phyloP scores from a whole-genome alignment of 2,888 invertebrate genomes.

The Drosophila maculinotata region DNA sequence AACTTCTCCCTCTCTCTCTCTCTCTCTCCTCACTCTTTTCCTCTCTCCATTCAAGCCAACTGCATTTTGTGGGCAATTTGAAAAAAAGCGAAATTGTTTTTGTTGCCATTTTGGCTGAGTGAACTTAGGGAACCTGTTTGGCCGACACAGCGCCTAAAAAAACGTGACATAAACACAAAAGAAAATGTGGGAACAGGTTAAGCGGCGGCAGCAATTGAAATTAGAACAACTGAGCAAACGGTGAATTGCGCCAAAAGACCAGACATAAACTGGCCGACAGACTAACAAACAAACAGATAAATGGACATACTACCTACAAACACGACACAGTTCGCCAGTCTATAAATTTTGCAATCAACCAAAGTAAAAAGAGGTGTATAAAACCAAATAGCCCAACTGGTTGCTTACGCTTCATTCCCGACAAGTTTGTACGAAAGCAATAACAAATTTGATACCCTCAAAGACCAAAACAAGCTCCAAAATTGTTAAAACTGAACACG shows the following conservation, averaged over 20 bases:
- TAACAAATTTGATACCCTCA: slow-evolving; percentile 21
- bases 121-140: slow-evolving; percentile 63
- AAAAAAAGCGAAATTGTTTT: slow-evolving; percentile 69
- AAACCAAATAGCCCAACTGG: slow-evolving; percentile 23
- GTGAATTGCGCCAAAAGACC: slow-evolving; percentile 58
- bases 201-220: slow-evolving; percentile 60
- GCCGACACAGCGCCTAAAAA: slow-evolving; percentile 39
- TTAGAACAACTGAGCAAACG: slow-evolving; percentile 73
- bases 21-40: neutral
- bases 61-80: slow-evolving; percentile 57
- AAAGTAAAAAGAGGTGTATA: slow-evolving; percentile 13
- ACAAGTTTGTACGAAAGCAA: slow-evolving; percentile 11
- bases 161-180: slow-evolving; percentile 74
- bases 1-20: slow-evolving; percentile 21
- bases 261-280: slow-evolving; percentile 13
- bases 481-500: slow-evolving; percentile 15
- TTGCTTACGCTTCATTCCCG: slow-evolving; percentile 13
- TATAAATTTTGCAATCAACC: slow-evolving; percentile 33
- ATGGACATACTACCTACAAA: slow-evolving; percentile 2
- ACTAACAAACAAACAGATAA: slow-evolving; percentile 13
- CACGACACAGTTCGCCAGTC: slow-evolving; percentile 54
- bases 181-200: slow-evolving; percentile 77
- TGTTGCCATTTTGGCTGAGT: slow-evolving; percentile 43
- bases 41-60: slow-evolving; percentile 8
- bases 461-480: slow-evolving; percentile 40